phyloP scores from a whole-genome alignment of 2,888 invertebrate genomes.

The Elysia crispata region DNA sequence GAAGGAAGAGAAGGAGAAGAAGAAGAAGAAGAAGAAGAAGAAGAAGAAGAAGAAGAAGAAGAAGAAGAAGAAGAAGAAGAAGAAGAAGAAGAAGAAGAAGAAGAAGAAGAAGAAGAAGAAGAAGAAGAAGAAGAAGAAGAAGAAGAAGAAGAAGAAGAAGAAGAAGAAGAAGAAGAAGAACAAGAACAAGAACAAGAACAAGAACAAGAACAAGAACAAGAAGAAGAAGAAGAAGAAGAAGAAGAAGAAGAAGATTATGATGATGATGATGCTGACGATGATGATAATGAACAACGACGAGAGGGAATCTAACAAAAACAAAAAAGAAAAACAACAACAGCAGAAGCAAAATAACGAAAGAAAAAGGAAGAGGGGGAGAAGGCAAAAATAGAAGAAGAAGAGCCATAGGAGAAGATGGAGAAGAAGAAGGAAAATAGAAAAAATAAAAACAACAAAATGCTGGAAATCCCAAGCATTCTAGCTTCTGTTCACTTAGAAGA shows the following conservation, averaged over 20 bases:
- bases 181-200: slow-evolving; percentile 5
- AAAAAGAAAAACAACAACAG: no score
- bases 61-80: slow-evolving; percentile 5
- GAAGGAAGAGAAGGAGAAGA: slow-evolving; percentile 17
- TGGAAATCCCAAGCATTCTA: no score
- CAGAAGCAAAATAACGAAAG: no score
- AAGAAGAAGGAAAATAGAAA: no score
- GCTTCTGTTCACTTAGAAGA: no score
- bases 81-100: slow-evolving; percentile 25
- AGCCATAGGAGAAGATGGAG: no score
- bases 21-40: slow-evolving; percentile 31
- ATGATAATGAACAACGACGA: no score
- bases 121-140: slow-evolving; percentile 11
- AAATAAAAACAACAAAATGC: no score
- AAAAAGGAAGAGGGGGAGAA: no score
- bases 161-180: slow-evolving; percentile 16
- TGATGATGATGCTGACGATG: no score
- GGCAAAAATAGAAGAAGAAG: no score
- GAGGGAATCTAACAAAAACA: no score
- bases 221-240: slow-evolving; percentile 6
- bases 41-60: slow-evolving; percentile 27
- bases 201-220: slow-evolving; percentile 22
- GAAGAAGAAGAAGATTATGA: not conserved
- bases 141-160: slow-evolving; percentile 16
- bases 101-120: slow-evolving; percentile 22